phyloP scores from a whole-genome alignment of 1,140 invertebrate species.

The Micrasema minimum region DNA sequence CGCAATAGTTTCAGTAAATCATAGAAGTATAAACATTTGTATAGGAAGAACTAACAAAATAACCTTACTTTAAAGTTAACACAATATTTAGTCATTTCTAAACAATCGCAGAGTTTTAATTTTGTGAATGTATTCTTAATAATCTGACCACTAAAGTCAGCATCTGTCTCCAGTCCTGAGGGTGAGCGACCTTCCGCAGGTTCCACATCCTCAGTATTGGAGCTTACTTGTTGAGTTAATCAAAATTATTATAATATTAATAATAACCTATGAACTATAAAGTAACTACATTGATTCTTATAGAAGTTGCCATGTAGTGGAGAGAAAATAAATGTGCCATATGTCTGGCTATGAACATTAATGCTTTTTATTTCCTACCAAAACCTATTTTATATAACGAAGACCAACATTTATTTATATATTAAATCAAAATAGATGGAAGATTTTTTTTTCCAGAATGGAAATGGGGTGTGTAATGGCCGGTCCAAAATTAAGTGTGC shows the following conservation, averaged over 20 bases:
- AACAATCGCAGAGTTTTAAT: constrained; percentile 67
- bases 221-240: constrained; percentile 34
- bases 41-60: constrained; percentile 66
- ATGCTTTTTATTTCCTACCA: constrained; percentile 41
- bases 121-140: constrained; percentile 59
- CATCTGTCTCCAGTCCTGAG: not conserved
- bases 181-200: not conserved
- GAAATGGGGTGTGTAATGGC: too few relatives aligned
- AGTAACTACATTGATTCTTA: constrained; percentile 66
- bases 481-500: too few relatives aligned
- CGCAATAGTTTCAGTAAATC: constrained; percentile 67
- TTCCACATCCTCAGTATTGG: constrained; percentile 18
- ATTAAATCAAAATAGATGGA: too few relatives aligned
- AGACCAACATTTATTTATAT: too few relatives aligned
- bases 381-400: not conserved
- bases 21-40: constrained; percentile 58
- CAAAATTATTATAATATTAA: constrained; percentile 49
- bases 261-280: constrained; percentile 51
- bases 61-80: constrained; percentile 58
- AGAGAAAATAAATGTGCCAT: constrained; percentile 70
- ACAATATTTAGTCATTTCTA: constrained; percentile 65
- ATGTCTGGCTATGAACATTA: constrained; percentile 65
- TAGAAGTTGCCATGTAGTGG: constrained; percentile 68
- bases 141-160: constrained; percentile 48
- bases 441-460: too few relatives aligned